phyloP scores from a whole-genome alignment of 2,113 vertebrate species.

The Campylorhamphus procurvoides region DNA sequence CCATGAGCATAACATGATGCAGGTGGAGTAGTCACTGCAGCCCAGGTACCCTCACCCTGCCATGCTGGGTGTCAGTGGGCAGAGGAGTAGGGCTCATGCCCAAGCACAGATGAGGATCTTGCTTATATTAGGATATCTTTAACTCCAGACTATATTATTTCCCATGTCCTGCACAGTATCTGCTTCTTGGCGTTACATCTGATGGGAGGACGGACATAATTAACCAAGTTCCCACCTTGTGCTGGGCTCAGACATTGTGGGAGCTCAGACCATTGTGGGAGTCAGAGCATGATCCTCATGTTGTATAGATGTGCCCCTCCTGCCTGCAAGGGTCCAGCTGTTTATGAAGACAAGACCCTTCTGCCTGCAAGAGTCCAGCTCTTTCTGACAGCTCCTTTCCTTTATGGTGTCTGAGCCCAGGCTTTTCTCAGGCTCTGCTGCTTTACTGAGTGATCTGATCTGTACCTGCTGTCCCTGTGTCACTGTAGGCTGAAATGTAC shows the following conservation, averaged over 20 bases:
- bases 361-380: background rate
- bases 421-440: background rate
- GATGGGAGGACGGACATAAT: background rate
- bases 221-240: background rate
- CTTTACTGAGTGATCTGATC: background rate
- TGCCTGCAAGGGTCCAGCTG: background rate
- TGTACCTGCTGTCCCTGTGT: too few species aligned
- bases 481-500: background rate
- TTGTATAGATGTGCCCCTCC: too few species aligned
- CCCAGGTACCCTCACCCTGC: rapidly evolving
- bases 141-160: background rate
- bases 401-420: background rate
- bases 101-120: background rate
- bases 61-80: too few species aligned
- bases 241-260: background rate
- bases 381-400: background rate
- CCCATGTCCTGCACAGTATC: background rate
- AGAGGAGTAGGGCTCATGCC: background rate
- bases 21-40: background rate
- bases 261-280: too few species aligned
- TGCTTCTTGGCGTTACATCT: background rate
- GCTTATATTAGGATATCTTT: background rate
- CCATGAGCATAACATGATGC: rapidly evolving
- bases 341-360: background rate
- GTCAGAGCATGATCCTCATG: background rate